Evolutionary conservation across 2,113 vertebrate genomes (phyloP).

Genomic region (Ailurus styani): DNA sequence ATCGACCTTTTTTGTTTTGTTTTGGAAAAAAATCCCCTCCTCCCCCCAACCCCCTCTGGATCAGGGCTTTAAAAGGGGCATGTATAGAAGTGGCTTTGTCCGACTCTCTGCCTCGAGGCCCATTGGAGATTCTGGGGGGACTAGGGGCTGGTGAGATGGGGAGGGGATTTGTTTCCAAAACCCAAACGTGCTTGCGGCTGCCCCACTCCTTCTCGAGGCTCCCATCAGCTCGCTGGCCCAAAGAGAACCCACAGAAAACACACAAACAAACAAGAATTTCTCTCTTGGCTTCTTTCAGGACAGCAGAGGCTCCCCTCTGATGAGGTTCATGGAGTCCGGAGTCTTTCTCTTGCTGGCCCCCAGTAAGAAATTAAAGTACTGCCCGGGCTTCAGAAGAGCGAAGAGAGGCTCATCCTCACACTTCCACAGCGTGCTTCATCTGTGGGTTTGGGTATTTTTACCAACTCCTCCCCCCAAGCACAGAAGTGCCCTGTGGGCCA

Average conservation of each 20-base stretch:
- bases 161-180: slow-evolving; percentile 59
- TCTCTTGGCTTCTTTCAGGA: background rate
- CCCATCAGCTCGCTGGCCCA: slow-evolving; percentile 12
- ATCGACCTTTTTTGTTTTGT: slow-evolving; percentile 77
- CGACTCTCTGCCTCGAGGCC: slow-evolving; percentile 51
- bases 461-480: background rate
- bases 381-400: background rate
- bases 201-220: background rate
- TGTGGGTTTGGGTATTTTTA: background rate
- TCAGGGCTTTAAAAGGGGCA: slow-evolving; percentile 71
- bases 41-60: slow-evolving; percentile 58
- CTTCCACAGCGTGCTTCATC: background rate
- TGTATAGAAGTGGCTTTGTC: slow-evolving; percentile 73
- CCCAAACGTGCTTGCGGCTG: background rate
- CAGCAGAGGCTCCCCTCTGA: background rate
- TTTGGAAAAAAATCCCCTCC: slow-evolving; percentile 61
- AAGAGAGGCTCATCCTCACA: background rate
- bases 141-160: slow-evolving; percentile 26
- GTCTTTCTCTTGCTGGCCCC: background rate
- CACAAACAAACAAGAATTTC: background rate
- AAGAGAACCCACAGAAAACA: slow-evolving; percentile 6
- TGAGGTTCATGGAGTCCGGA: background rate
- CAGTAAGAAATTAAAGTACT: background rate
- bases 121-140: slow-evolving; percentile 62
- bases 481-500: background rate